Evolutionary conservation across 92 coral and sea anemone species (phyloP).

Genomic region (Hydrozoanthus gracilis): DNA sequence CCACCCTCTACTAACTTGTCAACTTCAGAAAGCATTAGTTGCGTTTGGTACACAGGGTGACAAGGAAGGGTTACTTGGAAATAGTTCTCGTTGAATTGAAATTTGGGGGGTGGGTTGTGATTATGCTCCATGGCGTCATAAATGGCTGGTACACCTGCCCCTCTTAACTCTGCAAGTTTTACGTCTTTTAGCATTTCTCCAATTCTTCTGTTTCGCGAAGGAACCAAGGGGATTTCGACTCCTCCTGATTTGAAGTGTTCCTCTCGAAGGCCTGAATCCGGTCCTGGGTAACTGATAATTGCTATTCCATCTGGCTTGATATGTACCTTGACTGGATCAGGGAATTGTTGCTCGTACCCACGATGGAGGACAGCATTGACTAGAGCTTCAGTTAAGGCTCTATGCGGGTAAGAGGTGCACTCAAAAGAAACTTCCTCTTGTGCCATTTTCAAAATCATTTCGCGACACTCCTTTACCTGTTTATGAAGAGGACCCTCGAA

Average conservation of each 20-base stretch:
- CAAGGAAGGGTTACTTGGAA: conserved; percentile 76
- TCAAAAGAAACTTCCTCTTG: conserved; percentile 61
- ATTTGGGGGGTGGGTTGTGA: conserved; percentile 69
- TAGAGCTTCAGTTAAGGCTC: conserved; percentile 77
- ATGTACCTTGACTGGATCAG: conserved; percentile 68
- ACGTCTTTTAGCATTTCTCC: conserved; percentile 73
- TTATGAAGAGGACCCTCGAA: conserved; percentile 65
- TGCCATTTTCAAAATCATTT: conserved; percentile 53
- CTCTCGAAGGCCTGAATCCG: conserved; percentile 55
- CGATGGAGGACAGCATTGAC: conserved; percentile 85
- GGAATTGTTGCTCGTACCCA: conserved; percentile 64
- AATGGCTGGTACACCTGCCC: conserved; percentile 74
- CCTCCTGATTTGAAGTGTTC: conserved; percentile 66
- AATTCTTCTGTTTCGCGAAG: conserved; percentile 81
- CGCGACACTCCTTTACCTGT: conserved; percentile 61
- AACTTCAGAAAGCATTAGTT: conserved; percentile 56
- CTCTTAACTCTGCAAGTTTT: conserved; percentile 75
- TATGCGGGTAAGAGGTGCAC: conserved; percentile 63
- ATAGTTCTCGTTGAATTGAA: conserved; percentile 49
- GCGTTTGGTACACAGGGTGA: conserved; percentile 70
- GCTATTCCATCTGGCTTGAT: conserved; percentile 67
- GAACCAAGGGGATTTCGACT: conserved; percentile 66
- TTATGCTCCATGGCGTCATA: conserved; percentile 69
- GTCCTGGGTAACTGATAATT: conserved; percentile 82
- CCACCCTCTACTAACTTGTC: conserved; percentile 66